These are phyloP conservation scores for Hippocampus guttulatus DNA, from an alignment of 2,113 vertebrate genomes.

Conservation along the genomic window DNA sequence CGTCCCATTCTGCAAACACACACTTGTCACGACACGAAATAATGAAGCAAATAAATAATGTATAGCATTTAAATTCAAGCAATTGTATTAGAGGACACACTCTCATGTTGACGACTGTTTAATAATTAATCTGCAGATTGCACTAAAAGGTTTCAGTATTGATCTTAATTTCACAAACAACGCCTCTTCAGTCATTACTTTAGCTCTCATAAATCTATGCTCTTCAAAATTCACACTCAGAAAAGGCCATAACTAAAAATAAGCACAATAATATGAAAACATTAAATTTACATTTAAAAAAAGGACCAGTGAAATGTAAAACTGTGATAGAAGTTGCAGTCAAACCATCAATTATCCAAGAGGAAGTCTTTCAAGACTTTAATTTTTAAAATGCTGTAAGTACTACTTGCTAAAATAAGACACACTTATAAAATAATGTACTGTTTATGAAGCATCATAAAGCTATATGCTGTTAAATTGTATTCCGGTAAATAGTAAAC, in stretches of 20 bases:
- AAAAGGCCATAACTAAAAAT: not conserved
- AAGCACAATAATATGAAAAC: not conserved
- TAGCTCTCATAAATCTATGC: not conserved
- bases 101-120: slow-evolving; percentile 39
- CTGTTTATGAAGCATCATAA: not conserved
- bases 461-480: not conserved
- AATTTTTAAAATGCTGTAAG: not conserved
- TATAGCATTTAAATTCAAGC: not conserved
- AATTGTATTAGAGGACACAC: not conserved
- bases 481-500: not conserved
- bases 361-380: not conserved
- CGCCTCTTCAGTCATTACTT: not conserved
- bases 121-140: slow-evolving; percentile 84
- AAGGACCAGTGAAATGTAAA: not conserved
- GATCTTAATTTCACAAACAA: slow-evolving; percentile 38
- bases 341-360: not conserved
- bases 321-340: not conserved
- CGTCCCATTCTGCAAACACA: slow-evolving; percentile 56
- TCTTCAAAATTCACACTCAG: not conserved
- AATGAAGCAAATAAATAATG: not conserved
- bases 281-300: not conserved
- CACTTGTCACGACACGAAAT: not conserved
- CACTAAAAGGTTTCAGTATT: slow-evolving; percentile 70
- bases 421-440: not conserved
- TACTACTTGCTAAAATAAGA: not conserved